Base-by-base conservation (phyloP, 2,888 invertebrate species). In the Marasmarcha lunaedactyla region DNA sequence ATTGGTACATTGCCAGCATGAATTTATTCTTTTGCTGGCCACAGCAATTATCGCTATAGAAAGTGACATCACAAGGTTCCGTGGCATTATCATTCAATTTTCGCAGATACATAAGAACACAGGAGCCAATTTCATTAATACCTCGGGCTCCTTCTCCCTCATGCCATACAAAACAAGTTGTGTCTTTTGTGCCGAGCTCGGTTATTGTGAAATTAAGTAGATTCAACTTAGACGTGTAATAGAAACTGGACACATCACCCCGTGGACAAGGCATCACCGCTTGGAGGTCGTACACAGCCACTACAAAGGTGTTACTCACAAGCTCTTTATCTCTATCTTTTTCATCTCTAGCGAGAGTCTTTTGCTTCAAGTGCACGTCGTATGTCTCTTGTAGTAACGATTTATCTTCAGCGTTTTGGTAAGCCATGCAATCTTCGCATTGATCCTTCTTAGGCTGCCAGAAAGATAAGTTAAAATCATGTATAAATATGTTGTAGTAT, bases 361-460 rank as follows among this genome's bases (percentile, higher is more conserved):
- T 51, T 43, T 52, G 43, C 43, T 45, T 44, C 10, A 50, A 13
- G 15, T 51, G 50, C 11, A 14, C 1, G 7, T 48, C 43, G 25
- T 46, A 47, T 11, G 42, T 33, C 7, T 33, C 36, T 45, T 49
- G 42, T 33, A 48, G 14, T 9, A 14, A 5, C 2, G 25, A 1
- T 9, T 51, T 50, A 11, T 40, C 37, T 13, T 30, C 37, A 20
- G 30, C 40, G 40, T 49, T 49, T 14, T 39, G 20, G 36, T 37
- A 52, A 33, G 43, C 39, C 6, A 43, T 42, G 40, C 51, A 54
- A 7, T 44, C 42, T 35, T 45, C 47, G 33, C 50, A 51, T 35
- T 50, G 48, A 35, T 50, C 48, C 35, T 43, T 47, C 37, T 52
- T 49, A 9, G 49, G 48, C 33, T 38, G 33, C 39, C 44, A 46